Conservation (phyloP, 1,140 invertebrate genomes). For the Drosophila nigromelanica region DNA sequence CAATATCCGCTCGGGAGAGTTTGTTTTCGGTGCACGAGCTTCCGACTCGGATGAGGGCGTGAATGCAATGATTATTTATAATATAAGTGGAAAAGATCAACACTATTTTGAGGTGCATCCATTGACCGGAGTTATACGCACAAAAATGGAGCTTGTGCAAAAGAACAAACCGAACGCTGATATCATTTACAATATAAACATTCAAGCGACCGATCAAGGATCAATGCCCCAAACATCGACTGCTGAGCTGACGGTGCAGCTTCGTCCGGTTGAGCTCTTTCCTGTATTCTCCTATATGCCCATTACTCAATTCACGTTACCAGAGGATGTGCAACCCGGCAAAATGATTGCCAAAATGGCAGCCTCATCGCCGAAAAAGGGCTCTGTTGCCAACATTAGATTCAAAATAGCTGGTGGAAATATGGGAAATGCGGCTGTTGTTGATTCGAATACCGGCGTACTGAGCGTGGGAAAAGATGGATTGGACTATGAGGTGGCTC, state of each 20-base stretch:
- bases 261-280: constrained; percentile 90
- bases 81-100: constrained; percentile 90
- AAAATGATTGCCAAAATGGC: constrained; percentile 89
- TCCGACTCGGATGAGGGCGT: constrained; percentile 90
- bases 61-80: constrained; percentile 92
- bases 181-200: constrained; percentile 89
- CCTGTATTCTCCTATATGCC: constrained; percentile 89
- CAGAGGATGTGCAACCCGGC: constrained; percentile 91
- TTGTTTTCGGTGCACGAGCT: constrained; percentile 95
- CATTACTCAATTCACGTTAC: constrained; percentile 89
- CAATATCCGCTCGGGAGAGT: constrained; percentile 89
- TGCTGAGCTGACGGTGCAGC: constrained; percentile 88
- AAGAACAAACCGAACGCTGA: constrained; percentile 69
- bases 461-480: constrained; percentile 90
- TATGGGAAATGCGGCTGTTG: constrained; percentile 92
- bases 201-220: constrained; percentile 90
- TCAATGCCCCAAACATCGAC: constrained; percentile 86
- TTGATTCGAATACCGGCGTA: constrained; percentile 91
- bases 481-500: constrained; percentile 94
- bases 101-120: constrained; percentile 90
- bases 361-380: constrained; percentile 90
- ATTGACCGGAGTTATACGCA: constrained; percentile 92
- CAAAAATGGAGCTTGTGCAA: constrained; percentile 85
- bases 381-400: constrained; percentile 87
- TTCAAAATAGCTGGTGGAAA: constrained; percentile 97